Evolutionary conservation across 2,797 vertebrate genomes (phyloP).

Genomic region (Salarias fasciatus): DNA sequence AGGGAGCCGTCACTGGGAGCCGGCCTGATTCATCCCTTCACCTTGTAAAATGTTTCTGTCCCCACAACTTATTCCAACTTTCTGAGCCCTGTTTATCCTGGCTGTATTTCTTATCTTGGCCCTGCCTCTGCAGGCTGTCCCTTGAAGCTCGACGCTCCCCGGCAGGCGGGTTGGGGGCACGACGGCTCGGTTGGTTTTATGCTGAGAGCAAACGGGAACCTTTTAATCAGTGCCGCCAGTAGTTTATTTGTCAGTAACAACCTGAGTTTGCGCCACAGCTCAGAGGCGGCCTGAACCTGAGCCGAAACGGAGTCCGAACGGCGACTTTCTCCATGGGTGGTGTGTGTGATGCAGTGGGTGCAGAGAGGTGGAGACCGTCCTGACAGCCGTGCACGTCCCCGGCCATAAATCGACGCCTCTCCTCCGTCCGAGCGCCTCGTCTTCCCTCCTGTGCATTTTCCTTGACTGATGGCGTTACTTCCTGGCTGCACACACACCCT

Average conservation of each 20-base stretch:
- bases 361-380: too few species aligned
- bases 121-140: slow-evolving; percentile 22
- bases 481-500: too few species aligned
- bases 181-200: slow-evolving; percentile 39
- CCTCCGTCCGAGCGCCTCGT: too few species aligned
- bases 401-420: too few species aligned
- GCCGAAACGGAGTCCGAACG: too few species aligned
- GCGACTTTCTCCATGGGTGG: too few species aligned
- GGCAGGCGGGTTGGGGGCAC: slow-evolving; percentile 29
- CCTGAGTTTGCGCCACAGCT: background rate
- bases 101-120: background rate
- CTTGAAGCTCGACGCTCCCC: slow-evolving; percentile 24
- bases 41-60: slow-evolving; percentile 33
- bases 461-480: too few species aligned
- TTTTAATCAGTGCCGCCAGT: slow-evolving; percentile 48
- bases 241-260: slow-evolving; percentile 51
- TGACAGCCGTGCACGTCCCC: too few species aligned
- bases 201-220: slow-evolving; percentile 43
- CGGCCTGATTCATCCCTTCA: slow-evolving; percentile 23
- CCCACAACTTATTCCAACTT: too few species aligned
- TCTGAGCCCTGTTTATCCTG: slow-evolving; percentile 14
- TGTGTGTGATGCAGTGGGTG: too few species aligned
- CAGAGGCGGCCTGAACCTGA: slow-evolving; percentile 27
- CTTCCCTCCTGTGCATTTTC: too few species aligned
- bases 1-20: slow-evolving; percentile 27